phyloP scores from a whole-genome alignment of 2,113 vertebrate species.

The Anguilla rostrata region DNA sequence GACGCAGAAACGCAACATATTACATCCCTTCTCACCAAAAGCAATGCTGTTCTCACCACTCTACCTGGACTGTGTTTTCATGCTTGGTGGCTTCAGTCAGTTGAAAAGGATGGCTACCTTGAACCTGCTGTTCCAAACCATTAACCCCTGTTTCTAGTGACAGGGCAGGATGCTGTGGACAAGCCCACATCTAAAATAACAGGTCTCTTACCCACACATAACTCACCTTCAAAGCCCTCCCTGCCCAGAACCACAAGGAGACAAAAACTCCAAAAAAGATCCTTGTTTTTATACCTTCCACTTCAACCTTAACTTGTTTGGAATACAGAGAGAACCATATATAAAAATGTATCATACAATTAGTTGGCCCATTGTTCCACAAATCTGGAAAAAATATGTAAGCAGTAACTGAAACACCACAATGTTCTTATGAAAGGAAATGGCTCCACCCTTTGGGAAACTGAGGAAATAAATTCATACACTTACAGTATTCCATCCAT shows the following conservation, averaged over 20 bases:
- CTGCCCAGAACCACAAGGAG: neutral
- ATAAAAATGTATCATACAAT: neutral
- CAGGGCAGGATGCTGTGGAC: neutral
- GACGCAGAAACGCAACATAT: neutral
- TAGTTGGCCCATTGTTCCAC: neutral
- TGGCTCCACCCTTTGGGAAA: neutral
- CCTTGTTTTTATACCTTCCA: neutral
- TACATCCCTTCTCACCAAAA: neutral
- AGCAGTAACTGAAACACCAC: no score
- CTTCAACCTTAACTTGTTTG: no score
- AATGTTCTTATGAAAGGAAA: neutral
- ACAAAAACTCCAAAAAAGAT: neutral
- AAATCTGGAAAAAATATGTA: neutral
- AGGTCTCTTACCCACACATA: neutral
- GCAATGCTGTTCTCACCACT: neutral
- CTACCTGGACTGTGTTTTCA: neutral
- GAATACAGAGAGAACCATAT: neutral
- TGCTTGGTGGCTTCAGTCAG: neutral
- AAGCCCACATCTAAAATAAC: neutral
- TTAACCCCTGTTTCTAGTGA: neutral
- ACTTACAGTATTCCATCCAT: neutral
- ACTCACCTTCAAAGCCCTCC: neutral
- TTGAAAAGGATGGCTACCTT: neutral
- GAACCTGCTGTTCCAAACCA: neutral
- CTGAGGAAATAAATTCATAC: neutral